Evolutionary conservation across 2,113 vertebrate species (phyloP).

Genomic region (Tonatia bakeri): DNA sequence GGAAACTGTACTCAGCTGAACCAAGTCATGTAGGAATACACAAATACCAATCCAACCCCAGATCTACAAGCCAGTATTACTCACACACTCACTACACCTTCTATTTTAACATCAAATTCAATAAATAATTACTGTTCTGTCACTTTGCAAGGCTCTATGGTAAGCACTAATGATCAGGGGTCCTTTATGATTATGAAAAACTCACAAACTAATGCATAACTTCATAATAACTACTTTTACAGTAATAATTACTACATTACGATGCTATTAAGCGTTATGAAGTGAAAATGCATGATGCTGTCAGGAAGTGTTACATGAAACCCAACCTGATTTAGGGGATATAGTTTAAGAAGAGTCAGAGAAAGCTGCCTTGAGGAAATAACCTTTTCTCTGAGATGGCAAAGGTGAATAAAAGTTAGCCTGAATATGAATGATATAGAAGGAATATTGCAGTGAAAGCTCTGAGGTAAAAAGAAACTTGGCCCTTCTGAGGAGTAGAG

Average conservation of each 20-base stretch:
- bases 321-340: background rate
- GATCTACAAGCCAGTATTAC: background rate
- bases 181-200: background rate
- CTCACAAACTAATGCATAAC: background rate
- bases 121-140: background rate
- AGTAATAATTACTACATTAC: background rate
- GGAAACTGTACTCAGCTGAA: background rate
- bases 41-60: background rate
- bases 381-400: background rate
- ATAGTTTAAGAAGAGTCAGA: background rate
- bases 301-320: background rate
- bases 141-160: background rate
- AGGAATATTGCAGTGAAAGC: background rate
- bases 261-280: background rate
- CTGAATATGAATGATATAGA: background rate
- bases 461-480: background rate
- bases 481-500: background rate
- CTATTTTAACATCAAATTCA: background rate
- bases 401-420: background rate
- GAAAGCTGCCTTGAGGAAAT: background rate
- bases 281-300: background rate
- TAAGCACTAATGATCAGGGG: background rate
- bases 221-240: background rate
- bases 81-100: background rate
- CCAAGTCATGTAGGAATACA: background rate